Percentiles rank a stretch among this genome's conserved stretches.
phyloP scores from a whole-genome alignment of 2,888 invertebrate genomes.

The Conops quadrifasciatus region DNA sequence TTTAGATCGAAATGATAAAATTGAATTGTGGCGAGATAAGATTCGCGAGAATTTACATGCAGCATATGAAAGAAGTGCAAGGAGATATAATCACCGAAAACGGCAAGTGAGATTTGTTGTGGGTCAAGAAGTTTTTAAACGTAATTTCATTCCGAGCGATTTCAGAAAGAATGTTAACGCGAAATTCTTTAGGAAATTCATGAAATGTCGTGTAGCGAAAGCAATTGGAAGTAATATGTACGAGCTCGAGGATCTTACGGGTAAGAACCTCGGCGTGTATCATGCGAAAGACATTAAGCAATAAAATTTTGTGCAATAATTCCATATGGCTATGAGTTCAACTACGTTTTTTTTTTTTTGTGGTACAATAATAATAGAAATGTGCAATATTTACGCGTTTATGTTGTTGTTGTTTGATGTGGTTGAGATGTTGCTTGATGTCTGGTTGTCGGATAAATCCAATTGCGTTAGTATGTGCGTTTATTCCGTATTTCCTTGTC shows the following conservation, averaged over 20 bases:
- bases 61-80: not conserved
- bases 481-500: not conserved
- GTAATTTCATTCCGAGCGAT: not conserved
- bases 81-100: not conserved
- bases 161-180: not conserved
- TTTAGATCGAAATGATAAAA: not conserved
- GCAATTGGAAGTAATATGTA: not conserved
- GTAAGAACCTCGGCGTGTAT: no score
- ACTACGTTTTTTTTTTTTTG: not conserved
- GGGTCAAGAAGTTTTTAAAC: not conserved
- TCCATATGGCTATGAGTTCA: no score
- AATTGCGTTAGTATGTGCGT: not conserved
- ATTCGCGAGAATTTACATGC: not conserved
- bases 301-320: no score
- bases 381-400: not conserved
- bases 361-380: not conserved
- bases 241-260: not conserved
- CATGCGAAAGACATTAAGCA: not conserved
- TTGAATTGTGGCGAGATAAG: no score
- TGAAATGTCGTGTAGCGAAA: not conserved
- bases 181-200: not conserved
- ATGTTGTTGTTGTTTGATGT: no score
- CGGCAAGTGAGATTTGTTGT: not conserved
- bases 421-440: not conserved
- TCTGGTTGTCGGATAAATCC: not conserved